Conservation (phyloP, 2,113 vertebrate species). For the Xenopus laevis region DNA sequence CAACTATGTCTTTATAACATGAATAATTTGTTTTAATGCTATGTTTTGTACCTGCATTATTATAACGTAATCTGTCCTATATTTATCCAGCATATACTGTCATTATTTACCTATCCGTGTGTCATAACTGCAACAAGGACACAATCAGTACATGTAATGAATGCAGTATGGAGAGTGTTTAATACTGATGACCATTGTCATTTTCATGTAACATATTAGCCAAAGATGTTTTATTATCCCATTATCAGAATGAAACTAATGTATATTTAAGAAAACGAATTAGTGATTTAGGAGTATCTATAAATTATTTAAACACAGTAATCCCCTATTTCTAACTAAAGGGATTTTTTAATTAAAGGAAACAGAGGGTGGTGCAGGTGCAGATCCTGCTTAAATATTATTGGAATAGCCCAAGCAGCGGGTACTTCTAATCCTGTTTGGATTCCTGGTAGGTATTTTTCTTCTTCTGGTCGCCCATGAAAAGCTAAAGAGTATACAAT, state of each 20-base stretch:
- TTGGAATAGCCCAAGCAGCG: conserved; percentile 60
- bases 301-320: not conserved
- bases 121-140: too few relatives aligned
- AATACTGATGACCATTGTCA: too few relatives aligned
- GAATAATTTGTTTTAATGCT: too few relatives aligned
- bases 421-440: conserved; percentile 74
- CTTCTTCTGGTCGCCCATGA: not conserved
- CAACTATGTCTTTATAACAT: too few relatives aligned
- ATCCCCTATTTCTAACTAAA: not conserved
- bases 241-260: not conserved
- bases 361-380: conserved; percentile 60
- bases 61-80: too few relatives aligned
- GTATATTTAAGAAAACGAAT: not conserved
- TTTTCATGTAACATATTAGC: too few relatives aligned
- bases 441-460: conserved; percentile 49
- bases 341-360: conserved; percentile 67
- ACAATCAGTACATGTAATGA: too few relatives aligned
- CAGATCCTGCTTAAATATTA: conserved; percentile 64
- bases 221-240: too few relatives aligned
- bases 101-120: too few relatives aligned
- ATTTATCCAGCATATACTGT: too few relatives aligned
- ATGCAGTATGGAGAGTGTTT: too few relatives aligned
- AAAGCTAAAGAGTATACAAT: conserved; percentile 17
- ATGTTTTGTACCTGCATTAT: too few relatives aligned
- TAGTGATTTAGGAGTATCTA: not conserved